Conservation (phyloP, 2,888 invertebrate species). For the Deilephila porcellus region DNA sequence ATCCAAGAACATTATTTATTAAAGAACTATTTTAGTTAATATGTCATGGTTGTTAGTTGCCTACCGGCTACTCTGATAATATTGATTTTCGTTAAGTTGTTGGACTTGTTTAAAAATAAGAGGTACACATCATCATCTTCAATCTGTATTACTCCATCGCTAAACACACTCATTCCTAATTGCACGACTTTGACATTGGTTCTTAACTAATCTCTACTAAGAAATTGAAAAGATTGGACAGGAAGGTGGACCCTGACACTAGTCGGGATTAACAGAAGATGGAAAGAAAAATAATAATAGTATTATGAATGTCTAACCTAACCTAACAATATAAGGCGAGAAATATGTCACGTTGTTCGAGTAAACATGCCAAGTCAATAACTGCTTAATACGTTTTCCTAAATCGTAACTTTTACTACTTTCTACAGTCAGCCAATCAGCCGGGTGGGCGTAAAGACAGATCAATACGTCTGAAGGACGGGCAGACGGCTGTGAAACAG, state of each 20-base stretch:
- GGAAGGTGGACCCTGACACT: too few species aligned
- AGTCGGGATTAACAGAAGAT: background rate
- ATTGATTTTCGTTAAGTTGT: background rate
- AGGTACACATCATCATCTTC: too few species aligned
- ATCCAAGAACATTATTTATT: conserved; percentile 12
- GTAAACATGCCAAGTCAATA: background rate
- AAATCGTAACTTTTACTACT: conserved; percentile 5
- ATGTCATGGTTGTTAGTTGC: background rate
- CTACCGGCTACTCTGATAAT: too few species aligned
- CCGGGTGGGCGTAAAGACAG: conserved; percentile 15
- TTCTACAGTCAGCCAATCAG: background rate
- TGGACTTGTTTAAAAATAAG: background rate
- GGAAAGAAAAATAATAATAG: too few species aligned
- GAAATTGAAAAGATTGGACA: too few species aligned
- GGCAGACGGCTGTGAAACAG: conserved; percentile 32
- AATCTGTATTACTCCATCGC: too few species aligned
- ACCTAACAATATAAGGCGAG: background rate
- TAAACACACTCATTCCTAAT: too few species aligned
- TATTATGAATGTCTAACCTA: background rate
- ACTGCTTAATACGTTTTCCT: conserved; percentile 16
- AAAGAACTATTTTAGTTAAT: conserved; percentile 8
- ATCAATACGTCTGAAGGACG: conserved; percentile 39
- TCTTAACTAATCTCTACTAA: too few species aligned
- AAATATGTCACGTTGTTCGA: background rate
- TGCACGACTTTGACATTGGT: too few species aligned